Evolutionary conservation across 2,113 vertebrate genomes (phyloP).

Genomic region (Coryphaenoides rupestris): DNA sequence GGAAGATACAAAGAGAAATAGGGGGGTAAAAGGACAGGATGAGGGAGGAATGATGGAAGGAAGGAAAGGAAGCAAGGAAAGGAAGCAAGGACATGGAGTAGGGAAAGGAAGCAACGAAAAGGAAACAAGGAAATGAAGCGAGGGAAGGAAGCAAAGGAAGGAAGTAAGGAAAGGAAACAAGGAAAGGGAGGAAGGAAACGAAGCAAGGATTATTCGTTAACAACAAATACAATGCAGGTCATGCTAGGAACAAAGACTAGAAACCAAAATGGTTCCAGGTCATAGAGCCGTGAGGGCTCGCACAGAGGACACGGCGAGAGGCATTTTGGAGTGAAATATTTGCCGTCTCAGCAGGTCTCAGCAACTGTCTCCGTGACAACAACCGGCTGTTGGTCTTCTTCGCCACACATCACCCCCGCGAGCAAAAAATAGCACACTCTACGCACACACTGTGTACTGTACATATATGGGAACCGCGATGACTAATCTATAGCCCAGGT

Average conservation of each 20-base stretch:
- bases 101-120: too few relatives aligned
- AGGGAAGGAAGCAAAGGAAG: not conserved
- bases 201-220: constrained; percentile 13
- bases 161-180: too few relatives aligned
- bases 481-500: constrained; percentile 54
- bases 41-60: not conserved
- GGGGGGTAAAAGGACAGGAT: not conserved
- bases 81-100: not conserved
- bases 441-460: constrained; percentile 43
- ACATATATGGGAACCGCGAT: constrained; percentile 29
- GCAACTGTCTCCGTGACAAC: constrained; percentile 28
- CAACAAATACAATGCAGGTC: not conserved
- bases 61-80: not conserved
- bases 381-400: constrained; percentile 33
- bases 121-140: not conserved
- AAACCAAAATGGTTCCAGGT: too few relatives aligned
- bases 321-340: constrained; percentile 23
- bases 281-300: not conserved
- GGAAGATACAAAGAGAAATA: not conserved
- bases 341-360: constrained; percentile 37
- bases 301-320: not conserved
- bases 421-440: constrained; percentile 44
- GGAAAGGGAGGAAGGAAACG: not conserved
- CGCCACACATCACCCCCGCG: not conserved
- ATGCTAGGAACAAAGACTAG: too few relatives aligned